These are phyloP conservation scores for Pterocles gutturalis DNA, from an alignment of 2,113 vertebrate genomes.

Conservation along the genomic window DNA sequence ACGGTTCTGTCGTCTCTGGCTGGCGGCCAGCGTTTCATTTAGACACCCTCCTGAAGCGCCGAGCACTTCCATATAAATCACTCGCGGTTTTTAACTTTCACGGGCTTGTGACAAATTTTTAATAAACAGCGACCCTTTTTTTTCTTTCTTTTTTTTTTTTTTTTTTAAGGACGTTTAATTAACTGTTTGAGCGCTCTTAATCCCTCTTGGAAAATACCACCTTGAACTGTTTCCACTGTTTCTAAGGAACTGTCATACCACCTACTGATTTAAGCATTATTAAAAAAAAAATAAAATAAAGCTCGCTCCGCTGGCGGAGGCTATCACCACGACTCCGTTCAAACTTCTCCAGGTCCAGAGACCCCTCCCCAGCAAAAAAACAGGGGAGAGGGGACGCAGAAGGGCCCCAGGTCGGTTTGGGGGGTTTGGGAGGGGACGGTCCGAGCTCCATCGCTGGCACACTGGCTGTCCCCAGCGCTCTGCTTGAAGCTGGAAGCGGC, in stretches of 20 bases:
- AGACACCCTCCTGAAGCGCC: slow-evolving; percentile 53
- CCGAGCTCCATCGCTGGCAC: not conserved
- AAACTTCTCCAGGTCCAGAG: not conserved
- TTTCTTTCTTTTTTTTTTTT: not conserved
- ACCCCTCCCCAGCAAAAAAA: not conserved
- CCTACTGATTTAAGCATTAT: slow-evolving; percentile 63
- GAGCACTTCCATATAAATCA: slow-evolving; percentile 41
- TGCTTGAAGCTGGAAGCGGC: not conserved
- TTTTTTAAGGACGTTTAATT: slow-evolving; percentile 54
- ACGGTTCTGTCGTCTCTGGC: slow-evolving; percentile 38
- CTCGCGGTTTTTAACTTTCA: slow-evolving; percentile 47
- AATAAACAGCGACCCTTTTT: slow-evolving; percentile 48
- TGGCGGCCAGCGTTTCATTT: slow-evolving; percentile 21
- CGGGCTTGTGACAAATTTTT: slow-evolving; percentile 59
- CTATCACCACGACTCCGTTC: not conserved
- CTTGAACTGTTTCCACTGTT: slow-evolving; percentile 70
- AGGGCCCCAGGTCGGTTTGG: accelerated
- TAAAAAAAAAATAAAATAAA: not conserved
- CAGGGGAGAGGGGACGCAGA: not conserved
- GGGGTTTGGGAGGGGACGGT: not conserved
- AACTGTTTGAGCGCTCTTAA: slow-evolving; percentile 71
- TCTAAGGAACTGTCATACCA: slow-evolving; percentile 65
- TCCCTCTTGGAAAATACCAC: slow-evolving; percentile 66
- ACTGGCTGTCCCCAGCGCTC: not conserved
- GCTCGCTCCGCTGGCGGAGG: not conserved